Conservation (phyloP, 2,797 vertebrate genomes). For the Karalla daura region DNA sequence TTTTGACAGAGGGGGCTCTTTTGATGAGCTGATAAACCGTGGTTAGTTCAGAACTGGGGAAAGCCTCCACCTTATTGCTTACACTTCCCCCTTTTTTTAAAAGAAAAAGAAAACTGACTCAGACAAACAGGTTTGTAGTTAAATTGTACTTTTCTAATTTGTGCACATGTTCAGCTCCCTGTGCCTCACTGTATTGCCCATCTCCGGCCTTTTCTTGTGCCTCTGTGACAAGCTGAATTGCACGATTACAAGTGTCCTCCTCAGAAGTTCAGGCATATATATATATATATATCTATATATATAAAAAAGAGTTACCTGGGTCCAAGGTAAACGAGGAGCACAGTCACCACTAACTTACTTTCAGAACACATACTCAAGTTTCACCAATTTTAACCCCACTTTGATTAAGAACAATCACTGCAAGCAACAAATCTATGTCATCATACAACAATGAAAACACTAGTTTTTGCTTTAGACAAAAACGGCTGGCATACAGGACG, state of each 20-base stretch:
- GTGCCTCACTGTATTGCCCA: conserved; percentile 26
- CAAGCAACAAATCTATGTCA: conserved; percentile 80
- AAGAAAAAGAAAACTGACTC: conserved; percentile 34
- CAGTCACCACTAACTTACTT: conserved; percentile 76
- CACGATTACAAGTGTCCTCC: conserved; percentile 51
- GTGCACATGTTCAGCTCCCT: conserved; percentile 27
- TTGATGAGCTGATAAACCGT: conserved; percentile 47
- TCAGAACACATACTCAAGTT: conserved; percentile 74
- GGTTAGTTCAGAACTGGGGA: conserved; percentile 26
- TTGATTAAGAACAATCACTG: conserved; percentile 80
- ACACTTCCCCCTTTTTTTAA: conserved; percentile 27
- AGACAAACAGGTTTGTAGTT: conserved; percentile 33
- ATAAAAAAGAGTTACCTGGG: conserved; percentile 51
- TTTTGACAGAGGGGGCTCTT: conserved; percentile 61
- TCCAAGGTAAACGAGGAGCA: conserved; percentile 71
- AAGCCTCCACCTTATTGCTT: conserved; percentile 50
- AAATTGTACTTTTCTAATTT: conserved; percentile 28
- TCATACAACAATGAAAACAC: conserved; percentile 79
- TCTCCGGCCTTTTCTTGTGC: conserved; percentile 40
- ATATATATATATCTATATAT: conserved; percentile 18
- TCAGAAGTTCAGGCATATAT: conserved; percentile 48
- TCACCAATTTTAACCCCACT: conserved; percentile 77
- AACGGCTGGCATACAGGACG: conserved; percentile 78
- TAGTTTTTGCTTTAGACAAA: conserved; percentile 77
- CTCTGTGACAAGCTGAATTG: conserved; percentile 43